These are phyloP conservation scores for Rhagium mordax DNA, from an alignment of 2,888 invertebrate species.

Conservation along the genomic window DNA sequence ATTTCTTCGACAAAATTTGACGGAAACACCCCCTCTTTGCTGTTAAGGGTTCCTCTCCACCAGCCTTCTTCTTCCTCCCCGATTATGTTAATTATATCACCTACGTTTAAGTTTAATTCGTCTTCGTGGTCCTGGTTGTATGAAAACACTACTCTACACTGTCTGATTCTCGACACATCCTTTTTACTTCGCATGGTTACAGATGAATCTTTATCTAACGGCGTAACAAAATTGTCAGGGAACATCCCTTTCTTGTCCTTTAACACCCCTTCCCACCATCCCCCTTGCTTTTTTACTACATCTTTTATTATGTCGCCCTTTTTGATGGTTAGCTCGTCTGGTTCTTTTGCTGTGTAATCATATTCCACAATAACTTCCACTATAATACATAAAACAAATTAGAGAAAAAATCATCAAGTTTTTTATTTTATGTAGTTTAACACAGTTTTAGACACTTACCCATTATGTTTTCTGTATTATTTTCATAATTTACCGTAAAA, in stretches of 20 bases:
- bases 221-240: conserved; percentile 92
- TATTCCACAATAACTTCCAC: conserved; percentile 90
- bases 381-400: conserved; percentile 62
- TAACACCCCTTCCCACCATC: conserved; percentile 94
- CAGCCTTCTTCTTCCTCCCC: conserved; percentile 95
- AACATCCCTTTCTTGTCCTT: conserved; percentile 89
- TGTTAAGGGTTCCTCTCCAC: conserved; percentile 91
- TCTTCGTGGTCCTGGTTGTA: conserved; percentile 96
- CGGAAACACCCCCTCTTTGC: conserved; percentile 92
- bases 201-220: conserved; percentile 64
- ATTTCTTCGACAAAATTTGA: conserved; percentile 90
- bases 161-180: conserved; percentile 71
- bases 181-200: conserved; percentile 62
- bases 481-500: conserved; percentile 40
- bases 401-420: neutral
- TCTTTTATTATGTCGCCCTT: conserved; percentile 89
- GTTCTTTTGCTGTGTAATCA: conserved; percentile 88
- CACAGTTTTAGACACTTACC: conserved; percentile 39
- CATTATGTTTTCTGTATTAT: conserved; percentile 43
- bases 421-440: conserved; percentile 2
- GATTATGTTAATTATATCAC: conserved; percentile 91
- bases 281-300: conserved; percentile 84
- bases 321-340: conserved; percentile 86
- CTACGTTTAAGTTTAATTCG: conserved; percentile 89
- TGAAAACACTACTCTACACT: conserved; percentile 89